Evolutionary conservation across 2,888 invertebrate genomes (phyloP).

Genomic region (Laspeyria flexula): DNA sequence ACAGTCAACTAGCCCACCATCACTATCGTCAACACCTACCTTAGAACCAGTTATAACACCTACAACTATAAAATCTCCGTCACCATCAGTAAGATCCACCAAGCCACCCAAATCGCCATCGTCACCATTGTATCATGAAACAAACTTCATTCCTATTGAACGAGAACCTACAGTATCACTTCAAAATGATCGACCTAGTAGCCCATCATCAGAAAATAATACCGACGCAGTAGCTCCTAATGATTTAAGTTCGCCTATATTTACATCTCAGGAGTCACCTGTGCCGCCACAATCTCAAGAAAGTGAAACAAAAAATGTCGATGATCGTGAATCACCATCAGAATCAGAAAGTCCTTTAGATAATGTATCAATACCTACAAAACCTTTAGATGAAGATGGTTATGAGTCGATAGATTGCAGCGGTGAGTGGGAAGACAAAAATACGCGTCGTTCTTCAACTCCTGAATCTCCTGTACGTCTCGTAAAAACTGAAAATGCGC

Average conservation of each 20-base stretch:
- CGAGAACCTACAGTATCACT: constrained; percentile 55
- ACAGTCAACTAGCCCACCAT: constrained; percentile 54
- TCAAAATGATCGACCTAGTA: constrained; percentile 45
- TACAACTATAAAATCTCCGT: constrained; percentile 68
- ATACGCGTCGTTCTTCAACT: constrained; percentile 73
- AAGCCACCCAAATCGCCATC: constrained; percentile 64
- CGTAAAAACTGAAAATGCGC: constrained; percentile 56
- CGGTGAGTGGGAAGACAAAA: constrained; percentile 72
- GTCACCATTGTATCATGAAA: constrained; percentile 53
- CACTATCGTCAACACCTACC: constrained; percentile 44
- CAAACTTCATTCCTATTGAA: constrained; percentile 39
- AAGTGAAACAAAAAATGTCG: constrained; percentile 48
- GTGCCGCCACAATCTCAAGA: constrained; percentile 52
- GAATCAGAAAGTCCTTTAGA: constrained; percentile 59
- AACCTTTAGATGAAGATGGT: constrained; percentile 60
- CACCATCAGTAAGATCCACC: constrained; percentile 62
- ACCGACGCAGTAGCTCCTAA: constrained; percentile 43
- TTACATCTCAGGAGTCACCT: constrained; percentile 54
- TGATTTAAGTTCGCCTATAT: constrained; percentile 38
- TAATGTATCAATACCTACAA: constrained; percentile 55
- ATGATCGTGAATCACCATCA: constrained; percentile 49
- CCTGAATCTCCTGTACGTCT: constrained; percentile 67
- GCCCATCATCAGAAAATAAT: constrained; percentile 42
- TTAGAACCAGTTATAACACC: constrained; percentile 53
- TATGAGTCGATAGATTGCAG: constrained; percentile 70